These are phyloP conservation scores for Amphipyra tragopoginis DNA, from an alignment of 2,888 invertebrate genomes.

Conservation along the genomic window DNA sequence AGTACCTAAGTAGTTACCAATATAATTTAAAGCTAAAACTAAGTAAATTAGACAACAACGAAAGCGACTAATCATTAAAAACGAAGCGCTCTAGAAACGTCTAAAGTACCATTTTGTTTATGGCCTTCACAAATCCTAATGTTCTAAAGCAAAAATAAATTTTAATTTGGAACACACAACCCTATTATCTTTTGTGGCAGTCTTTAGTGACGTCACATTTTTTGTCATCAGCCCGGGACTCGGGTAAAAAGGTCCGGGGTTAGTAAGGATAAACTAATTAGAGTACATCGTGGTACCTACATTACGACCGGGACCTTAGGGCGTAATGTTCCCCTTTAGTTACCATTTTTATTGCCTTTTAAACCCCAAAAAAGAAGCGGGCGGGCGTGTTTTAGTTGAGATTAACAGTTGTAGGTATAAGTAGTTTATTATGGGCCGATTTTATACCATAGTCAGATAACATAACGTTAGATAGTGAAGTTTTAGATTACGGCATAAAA, in stretches of 20 bases:
- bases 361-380: conserved; percentile 26
- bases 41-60: too few relatives aligned
- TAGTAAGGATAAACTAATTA: conserved; percentile 54
- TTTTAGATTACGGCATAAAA: too few relatives aligned
- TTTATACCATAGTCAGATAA: too few relatives aligned
- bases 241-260: conserved; percentile 34
- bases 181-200: conserved; percentile 15
- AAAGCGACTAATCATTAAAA: too few relatives aligned
- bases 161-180: conserved; percentile 6
- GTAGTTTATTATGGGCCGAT: too few relatives aligned
- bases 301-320: conserved; percentile 23
- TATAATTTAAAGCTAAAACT: too few relatives aligned
- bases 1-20: too few relatives aligned
- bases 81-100: too few relatives aligned
- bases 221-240: conserved; percentile 41
- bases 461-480: too few relatives aligned
- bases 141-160: conserved; percentile 12
- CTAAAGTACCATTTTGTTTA: conserved; percentile 10
- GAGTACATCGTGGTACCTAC: conserved; percentile 41
- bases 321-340: conserved; percentile 28
- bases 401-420: conserved; percentile 2
- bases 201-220: conserved; percentile 38
- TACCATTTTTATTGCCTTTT: conserved; percentile 47
- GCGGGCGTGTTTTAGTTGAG: conserved; percentile 7
- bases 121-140: conserved; percentile 3